A percentile compares a stretch with the other conserved stretches of the same genome.
These are phyloP conservation scores for Holcopasites calliopsidis DNA, from an alignment of 1,140 invertebrate genomes.

Conservation along the genomic window DNA sequence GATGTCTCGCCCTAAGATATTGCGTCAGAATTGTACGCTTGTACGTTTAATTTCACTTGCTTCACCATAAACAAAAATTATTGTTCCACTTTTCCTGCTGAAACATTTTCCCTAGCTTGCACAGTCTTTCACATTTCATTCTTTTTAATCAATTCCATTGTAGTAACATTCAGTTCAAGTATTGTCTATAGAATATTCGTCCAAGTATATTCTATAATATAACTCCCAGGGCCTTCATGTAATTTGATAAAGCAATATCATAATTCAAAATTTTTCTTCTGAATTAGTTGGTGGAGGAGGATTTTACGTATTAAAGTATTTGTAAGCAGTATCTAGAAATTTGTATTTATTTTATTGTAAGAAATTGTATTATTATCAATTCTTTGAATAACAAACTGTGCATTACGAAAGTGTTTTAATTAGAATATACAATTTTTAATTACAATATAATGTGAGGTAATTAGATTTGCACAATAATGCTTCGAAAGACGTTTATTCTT, in stretches of 20 bases:
- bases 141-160: neutral
- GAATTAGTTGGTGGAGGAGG: neutral
- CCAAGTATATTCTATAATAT: slow-evolving; percentile 30
- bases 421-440: neutral
- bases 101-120: neutral
- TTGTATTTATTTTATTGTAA: too few species aligned
- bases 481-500: neutral
- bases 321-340: too few species aligned
- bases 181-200: neutral
- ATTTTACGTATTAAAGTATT: too few species aligned
- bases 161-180: neutral
- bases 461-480: neutral
- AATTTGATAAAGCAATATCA: neutral
- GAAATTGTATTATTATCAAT: too few species aligned
- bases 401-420: too few species aligned
- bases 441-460: neutral
- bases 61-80: neutral
- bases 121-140: neutral
- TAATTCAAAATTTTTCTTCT: neutral
- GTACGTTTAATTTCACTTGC: neutral
- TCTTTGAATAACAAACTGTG: too few species aligned
- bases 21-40: neutral
- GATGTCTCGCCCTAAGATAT: slow-evolving; percentile 23
- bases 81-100: neutral
- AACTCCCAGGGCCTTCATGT: slow-evolving; percentile 26